Evolutionary conservation across 2,888 invertebrate genomes (phyloP).

Genomic region (Latrodectus hesperus): DNA sequence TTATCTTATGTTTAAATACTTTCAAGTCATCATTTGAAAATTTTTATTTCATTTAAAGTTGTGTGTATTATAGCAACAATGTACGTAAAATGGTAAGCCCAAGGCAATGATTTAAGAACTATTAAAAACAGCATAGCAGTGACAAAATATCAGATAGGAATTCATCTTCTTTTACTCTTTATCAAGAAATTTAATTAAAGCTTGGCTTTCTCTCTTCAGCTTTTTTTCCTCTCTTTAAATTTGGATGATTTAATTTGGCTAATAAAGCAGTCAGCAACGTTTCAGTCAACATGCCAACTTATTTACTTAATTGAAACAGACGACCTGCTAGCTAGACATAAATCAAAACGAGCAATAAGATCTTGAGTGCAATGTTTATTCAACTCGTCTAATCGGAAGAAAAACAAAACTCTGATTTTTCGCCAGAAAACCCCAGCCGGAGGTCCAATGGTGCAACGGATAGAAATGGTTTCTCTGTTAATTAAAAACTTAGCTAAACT

Average conservation of each 20-base stretch:
- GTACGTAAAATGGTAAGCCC: background rate
- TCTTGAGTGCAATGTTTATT: constrained; percentile 30
- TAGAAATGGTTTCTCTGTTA: constrained; percentile 49
- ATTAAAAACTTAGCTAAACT: constrained; percentile 55
- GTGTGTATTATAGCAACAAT: too few species aligned
- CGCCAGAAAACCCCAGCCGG: constrained; percentile 5
- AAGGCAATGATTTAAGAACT: constrained; percentile 4
- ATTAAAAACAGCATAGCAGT: constrained; percentile 17
- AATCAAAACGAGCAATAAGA: constrained; percentile 54
- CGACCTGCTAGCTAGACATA: constrained; percentile 58
- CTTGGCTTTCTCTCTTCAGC: constrained; percentile 10
- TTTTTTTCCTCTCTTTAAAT: constrained; percentile 35
- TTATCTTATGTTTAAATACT: too few species aligned
- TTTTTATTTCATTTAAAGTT: too few species aligned
- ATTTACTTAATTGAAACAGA: constrained; percentile 66
- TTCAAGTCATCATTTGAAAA: too few species aligned
- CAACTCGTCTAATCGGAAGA: constrained; percentile 58
- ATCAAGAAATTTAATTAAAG: constrained; percentile 61
- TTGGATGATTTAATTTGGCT: constrained; percentile 57
- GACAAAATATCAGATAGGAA: constrained; percentile 19
- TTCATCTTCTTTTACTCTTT: constrained; percentile 35
- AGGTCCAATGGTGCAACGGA: constrained; percentile 9
- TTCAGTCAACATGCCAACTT: constrained; percentile 63
- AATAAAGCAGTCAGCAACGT: constrained; percentile 46
- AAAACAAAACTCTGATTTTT: constrained; percentile 58